These are phyloP conservation scores for Hedya salicella DNA, from an alignment of 2,888 invertebrate species.

Conservation along the genomic window DNA sequence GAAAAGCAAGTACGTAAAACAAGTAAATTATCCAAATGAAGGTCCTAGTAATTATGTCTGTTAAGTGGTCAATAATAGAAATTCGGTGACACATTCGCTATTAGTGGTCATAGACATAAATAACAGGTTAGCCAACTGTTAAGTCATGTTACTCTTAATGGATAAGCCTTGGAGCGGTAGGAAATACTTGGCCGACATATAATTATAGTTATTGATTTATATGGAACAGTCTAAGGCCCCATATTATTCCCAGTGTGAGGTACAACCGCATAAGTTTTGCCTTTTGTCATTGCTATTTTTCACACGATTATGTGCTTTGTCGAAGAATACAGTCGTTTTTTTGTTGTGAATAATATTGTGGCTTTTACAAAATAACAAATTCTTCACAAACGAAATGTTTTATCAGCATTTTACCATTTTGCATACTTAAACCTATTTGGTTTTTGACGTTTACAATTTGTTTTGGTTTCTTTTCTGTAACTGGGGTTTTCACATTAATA, in stretches of 20 bases:
- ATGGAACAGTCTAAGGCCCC: slow-evolving; percentile 26
- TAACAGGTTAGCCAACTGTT: slow-evolving; percentile 38
- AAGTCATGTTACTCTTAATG: slow-evolving; percentile 38
- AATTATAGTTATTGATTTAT: slow-evolving; percentile 40
- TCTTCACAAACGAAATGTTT: no score
- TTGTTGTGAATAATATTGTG: neutral
- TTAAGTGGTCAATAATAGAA: slow-evolving; percentile 30
- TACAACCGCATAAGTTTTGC: slow-evolving; percentile 7
- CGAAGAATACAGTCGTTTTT: neutral
- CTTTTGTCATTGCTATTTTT: neutral
- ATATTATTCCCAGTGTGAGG: slow-evolving; percentile 25
- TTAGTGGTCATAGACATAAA: slow-evolving; percentile 40
- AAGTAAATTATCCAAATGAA: slow-evolving; percentile 16
- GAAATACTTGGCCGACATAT: slow-evolving; percentile 36
- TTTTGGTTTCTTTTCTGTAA: no score
- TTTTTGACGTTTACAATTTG: no score
- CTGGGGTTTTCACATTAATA: no score
- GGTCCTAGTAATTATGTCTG: slow-evolving; percentile 28
- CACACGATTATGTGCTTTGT: neutral
- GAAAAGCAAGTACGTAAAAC: slow-evolving; percentile 3
- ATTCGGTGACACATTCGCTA: slow-evolving; percentile 39
- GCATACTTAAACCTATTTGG: no score
- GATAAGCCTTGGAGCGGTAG: slow-evolving; percentile 41
- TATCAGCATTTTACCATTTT: no score
- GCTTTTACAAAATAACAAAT: no score